These are phyloP conservation scores for Lomographa bimaculata DNA, from an alignment of 2,888 invertebrate species.

Conservation along the genomic window DNA sequence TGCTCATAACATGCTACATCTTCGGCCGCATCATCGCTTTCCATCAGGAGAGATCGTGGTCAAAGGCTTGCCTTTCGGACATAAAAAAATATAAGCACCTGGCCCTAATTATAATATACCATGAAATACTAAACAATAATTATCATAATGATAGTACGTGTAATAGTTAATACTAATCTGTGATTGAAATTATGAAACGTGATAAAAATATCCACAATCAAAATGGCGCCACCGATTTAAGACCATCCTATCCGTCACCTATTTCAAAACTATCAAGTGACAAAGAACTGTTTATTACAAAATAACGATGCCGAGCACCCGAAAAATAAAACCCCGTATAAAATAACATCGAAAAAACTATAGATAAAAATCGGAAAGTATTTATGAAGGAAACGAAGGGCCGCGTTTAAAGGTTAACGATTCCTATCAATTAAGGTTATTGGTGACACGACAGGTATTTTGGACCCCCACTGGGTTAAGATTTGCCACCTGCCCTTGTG, in stretches of 20 bases:
- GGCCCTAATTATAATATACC: too few relatives aligned
- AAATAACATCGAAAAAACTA: slow-evolving; percentile 69
- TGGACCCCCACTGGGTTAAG: slow-evolving; percentile 73
- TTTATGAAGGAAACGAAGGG: slow-evolving; percentile 77
- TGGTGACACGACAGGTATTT: slow-evolving; percentile 65
- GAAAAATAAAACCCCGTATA: slow-evolving; percentile 79
- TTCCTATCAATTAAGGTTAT: slow-evolving; percentile 83
- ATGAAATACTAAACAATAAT: too few relatives aligned
- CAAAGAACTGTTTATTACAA: slow-evolving; percentile 80
- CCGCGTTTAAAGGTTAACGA: slow-evolving; percentile 81
- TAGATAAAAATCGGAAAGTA: slow-evolving; percentile 76
- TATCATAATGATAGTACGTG: too few relatives aligned
- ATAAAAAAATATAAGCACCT: too few relatives aligned
- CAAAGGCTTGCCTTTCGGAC: too few relatives aligned
- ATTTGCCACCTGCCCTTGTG: slow-evolving; percentile 76
- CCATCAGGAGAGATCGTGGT: too few relatives aligned
- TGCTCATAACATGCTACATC: too few relatives aligned
- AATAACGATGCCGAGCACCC: slow-evolving; percentile 77
- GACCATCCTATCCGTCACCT: slow-evolving; percentile 61
- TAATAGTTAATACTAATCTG: too few relatives aligned
- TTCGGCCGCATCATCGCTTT: too few relatives aligned
- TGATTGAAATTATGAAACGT: too few relatives aligned
- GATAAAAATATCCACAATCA: slow-evolving; percentile 53
- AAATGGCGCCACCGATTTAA: slow-evolving; percentile 64
- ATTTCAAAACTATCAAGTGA: slow-evolving; percentile 77